Percentiles rank a stretch among this genome's conserved stretches.
Evolutionary conservation across 2,797 vertebrate genomes (phyloP).

Genomic region (Characodon lateralis): DNA sequence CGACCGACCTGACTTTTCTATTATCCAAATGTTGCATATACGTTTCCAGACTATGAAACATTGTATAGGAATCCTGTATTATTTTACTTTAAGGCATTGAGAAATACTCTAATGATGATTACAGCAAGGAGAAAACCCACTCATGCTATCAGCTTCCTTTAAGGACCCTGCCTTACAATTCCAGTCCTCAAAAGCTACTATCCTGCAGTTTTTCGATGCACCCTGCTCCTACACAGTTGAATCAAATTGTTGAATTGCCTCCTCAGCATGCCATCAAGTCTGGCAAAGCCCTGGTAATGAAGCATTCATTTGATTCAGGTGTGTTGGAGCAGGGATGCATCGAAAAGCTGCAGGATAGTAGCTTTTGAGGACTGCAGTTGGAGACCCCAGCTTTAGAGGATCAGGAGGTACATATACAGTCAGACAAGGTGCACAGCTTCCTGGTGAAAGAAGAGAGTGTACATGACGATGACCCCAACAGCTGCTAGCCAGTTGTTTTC

Average conservation of each 20-base stretch:
- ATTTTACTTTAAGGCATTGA: slow-evolving; percentile 68
- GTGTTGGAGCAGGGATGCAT: no score
- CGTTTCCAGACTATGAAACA: neutral
- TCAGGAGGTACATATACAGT: slow-evolving; percentile 38
- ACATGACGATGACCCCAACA: slow-evolving; percentile 32
- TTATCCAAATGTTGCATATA: neutral
- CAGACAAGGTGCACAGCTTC: slow-evolving; percentile 42
- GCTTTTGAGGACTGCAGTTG: no score
- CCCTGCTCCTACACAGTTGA: no score
- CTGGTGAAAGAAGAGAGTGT: slow-evolving; percentile 50
- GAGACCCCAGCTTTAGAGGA: slow-evolving; percentile 9
- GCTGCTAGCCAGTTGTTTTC: slow-evolving; percentile 62
- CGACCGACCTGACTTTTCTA: neutral
- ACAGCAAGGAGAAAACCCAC: slow-evolving; percentile 55
- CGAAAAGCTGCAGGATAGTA: no score
- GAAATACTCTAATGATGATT: slow-evolving; percentile 70
- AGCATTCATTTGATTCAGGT: no score
- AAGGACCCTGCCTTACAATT: neutral
- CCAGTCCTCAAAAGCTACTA: no score
- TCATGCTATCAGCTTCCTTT: slow-evolving; percentile 67
- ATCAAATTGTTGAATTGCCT: no score
- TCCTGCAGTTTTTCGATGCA: no score
- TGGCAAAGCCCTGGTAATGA: no score
- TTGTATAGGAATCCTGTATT: neutral
- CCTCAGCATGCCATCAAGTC: no score